Evolutionary conservation across 2,113 vertebrate species (phyloP).

Genomic region (Malurus alboscapulatus): DNA sequence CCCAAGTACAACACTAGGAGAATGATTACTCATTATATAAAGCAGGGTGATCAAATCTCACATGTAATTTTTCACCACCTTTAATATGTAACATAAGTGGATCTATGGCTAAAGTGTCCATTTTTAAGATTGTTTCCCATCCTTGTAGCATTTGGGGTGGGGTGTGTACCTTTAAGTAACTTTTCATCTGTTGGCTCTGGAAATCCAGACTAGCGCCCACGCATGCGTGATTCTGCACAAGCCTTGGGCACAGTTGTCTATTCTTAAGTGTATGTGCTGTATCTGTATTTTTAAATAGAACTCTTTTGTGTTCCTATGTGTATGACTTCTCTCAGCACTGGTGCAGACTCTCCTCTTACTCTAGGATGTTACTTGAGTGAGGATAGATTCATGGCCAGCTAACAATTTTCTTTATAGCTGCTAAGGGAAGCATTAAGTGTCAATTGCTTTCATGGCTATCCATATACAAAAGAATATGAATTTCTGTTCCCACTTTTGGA

Average conservation of each 20-base stretch:
- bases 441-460: background rate
- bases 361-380: background rate
- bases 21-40: background rate
- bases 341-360: background rate
- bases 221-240: background rate
- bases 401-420: background rate
- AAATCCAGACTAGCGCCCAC: background rate
- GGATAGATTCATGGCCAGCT: background rate
- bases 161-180: background rate
- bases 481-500: background rate
- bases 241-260: background rate
- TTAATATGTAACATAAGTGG: background rate
- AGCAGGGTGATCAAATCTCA: background rate
- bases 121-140: background rate
- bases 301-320: background rate
- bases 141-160: background rate
- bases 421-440: background rate
- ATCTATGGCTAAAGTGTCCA: background rate
- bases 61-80: background rate
- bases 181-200: background rate
- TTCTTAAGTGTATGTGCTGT: background rate
- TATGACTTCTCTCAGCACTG: background rate
- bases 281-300: background rate
- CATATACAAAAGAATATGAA: fast-evolving
- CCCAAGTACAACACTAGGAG: background rate